phyloP scores from a whole-genome alignment of 1,140 invertebrate genomes.

The Drosophila melanica region DNA sequence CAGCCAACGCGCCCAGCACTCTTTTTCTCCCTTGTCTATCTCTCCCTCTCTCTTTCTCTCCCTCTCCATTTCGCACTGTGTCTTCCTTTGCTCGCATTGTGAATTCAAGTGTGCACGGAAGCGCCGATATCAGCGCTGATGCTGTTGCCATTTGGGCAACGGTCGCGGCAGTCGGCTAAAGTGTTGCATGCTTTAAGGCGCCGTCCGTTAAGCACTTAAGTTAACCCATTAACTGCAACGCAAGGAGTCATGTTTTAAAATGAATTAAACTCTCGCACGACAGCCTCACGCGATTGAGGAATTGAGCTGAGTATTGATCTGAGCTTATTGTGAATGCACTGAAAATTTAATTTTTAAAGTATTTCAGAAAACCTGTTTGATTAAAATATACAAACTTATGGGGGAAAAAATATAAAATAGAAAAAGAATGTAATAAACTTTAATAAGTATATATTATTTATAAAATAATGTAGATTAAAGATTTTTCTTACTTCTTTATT shows the following conservation, averaged over 20 bases:
- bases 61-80: not conserved
- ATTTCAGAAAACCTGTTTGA: not conserved
- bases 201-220: constrained; percentile 52
- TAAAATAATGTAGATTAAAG: too few species aligned
- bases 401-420: too few species aligned
- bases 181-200: constrained; percentile 57
- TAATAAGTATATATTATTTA: too few species aligned
- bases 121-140: constrained; percentile 55
- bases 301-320: not conserved
- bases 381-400: not conserved
- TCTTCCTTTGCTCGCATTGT: constrained; percentile 18
- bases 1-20: constrained; percentile 16
- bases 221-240: constrained; percentile 64
- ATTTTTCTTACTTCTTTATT: too few species aligned
- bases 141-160: constrained; percentile 52
- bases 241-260: constrained; percentile 37
- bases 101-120: constrained; percentile 68
- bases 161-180: constrained; percentile 12
- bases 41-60: not conserved
- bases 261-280: constrained; percentile 35
- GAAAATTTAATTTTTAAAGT: not conserved
- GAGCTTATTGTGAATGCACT: not conserved
- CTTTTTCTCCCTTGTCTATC: not conserved
- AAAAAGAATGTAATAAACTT: too few species aligned
- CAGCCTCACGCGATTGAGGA: not conserved